Percentiles rank a stretch among this genome's conserved stretches.
Conservation (phyloP, 2,113 vertebrate species). For the Lichenostomus cassidix region DNA sequence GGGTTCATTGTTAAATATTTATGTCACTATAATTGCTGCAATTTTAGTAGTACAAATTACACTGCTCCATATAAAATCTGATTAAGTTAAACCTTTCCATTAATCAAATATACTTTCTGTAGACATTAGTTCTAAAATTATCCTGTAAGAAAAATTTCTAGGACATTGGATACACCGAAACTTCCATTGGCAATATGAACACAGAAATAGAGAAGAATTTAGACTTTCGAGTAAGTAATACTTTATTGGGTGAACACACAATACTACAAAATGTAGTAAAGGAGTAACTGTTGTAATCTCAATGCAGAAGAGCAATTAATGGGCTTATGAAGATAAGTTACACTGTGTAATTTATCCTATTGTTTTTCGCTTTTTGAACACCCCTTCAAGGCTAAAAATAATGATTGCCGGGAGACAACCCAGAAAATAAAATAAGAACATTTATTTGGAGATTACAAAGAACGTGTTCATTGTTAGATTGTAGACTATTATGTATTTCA, state of each 20-base stretch:
- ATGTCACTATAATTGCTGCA: neutral
- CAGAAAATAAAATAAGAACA: neutral
- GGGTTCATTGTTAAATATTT: conserved; percentile 35
- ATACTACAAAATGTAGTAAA: neutral
- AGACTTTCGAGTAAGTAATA: neutral
- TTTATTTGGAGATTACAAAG: neutral
- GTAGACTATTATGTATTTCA: neutral
- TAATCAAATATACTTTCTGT: neutral
- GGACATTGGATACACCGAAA: neutral
- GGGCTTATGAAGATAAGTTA: neutral
- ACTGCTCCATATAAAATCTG: neutral
- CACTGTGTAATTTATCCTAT: neutral
- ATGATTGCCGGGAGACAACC: neutral
- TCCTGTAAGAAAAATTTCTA: neutral
- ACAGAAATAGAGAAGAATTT: neutral
- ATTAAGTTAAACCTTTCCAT: neutral
- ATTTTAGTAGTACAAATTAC: conserved; percentile 6
- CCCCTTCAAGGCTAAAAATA: neutral
- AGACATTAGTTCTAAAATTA: neutral
- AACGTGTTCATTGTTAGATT: neutral
- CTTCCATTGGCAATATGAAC: neutral
- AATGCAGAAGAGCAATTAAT: neutral
- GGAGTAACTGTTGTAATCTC: neutral
- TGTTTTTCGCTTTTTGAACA: neutral
- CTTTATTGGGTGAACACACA: neutral